A percentile compares a stretch with the other conserved stretches of the same genome.
Evolutionary conservation across 2,888 invertebrate species (phyloP).

Genomic region (Nycteola revayana): DNA sequence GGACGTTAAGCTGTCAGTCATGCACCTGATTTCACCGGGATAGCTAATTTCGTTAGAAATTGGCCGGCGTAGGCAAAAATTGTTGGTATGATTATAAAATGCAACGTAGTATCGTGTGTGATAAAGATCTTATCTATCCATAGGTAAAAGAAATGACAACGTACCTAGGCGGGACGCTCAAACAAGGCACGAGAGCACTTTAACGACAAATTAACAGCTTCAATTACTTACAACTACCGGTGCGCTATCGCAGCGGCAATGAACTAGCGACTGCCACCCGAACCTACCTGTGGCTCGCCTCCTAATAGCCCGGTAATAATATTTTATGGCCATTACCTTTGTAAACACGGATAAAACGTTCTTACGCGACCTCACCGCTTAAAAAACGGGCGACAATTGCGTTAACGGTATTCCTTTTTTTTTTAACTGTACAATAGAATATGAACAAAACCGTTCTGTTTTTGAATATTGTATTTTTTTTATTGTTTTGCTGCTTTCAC

Average conservation of each 20-base stretch:
- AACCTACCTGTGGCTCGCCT: slow-evolving; percentile 73
- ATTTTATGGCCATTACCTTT: slow-evolving; percentile 77
- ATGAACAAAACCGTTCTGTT: slow-evolving; percentile 34
- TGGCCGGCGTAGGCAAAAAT: too few relatives aligned
- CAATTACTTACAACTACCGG: slow-evolving; percentile 63
- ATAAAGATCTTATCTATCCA: slow-evolving; percentile 17
- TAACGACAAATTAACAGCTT: slow-evolving; percentile 61
- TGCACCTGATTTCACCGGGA: too few relatives aligned
- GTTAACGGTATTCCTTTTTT: slow-evolving; percentile 52
- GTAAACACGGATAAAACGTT: slow-evolving; percentile 72
- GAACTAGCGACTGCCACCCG: slow-evolving; percentile 59
- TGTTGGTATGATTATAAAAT: too few relatives aligned
- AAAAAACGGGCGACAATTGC: slow-evolving; percentile 69
- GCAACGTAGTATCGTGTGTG: too few relatives aligned
- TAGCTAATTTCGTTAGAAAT: too few relatives aligned
- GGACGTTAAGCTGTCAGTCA: too few relatives aligned
- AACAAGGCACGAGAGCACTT: slow-evolving; percentile 49
- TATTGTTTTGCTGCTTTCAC: slow-evolving; percentile 38
- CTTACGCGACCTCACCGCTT: slow-evolving; percentile 50
- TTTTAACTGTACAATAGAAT: slow-evolving; percentile 40
- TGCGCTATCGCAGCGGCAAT: slow-evolving; percentile 54
- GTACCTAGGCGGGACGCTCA: slow-evolving; percentile 39
- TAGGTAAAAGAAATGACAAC: slow-evolving; percentile 12
- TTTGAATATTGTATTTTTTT: slow-evolving; percentile 39
- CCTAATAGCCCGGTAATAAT: slow-evolving; percentile 72